Base-by-base conservation (phyloP, 2,113 vertebrate genomes). In the Megaptera novaeangliae region DNA sequence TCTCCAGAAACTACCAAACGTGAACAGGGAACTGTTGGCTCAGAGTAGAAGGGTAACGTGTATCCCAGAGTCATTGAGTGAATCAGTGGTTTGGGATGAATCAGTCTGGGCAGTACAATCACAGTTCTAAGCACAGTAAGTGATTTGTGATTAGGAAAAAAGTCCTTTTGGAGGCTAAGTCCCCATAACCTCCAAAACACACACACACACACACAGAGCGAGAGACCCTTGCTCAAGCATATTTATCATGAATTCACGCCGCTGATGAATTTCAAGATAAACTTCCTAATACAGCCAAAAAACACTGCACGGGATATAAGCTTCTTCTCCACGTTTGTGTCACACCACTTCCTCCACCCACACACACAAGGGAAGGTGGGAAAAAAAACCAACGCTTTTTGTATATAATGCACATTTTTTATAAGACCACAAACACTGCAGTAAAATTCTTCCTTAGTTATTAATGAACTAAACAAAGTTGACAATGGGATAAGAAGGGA, bases 31-130 rank as follows among this genome's bases (percentile, higher is more conserved):
- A 66, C 17, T 13, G 71, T 94, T 96, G 94, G 36, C 72, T 98
- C 92, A 91, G 74, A 74, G 39, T 84, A 21, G 0, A n/a, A 96
- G 13, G 57, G 39, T 41, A 72, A 96, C 8, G n/a, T 96, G 97
- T 95, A 96, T 92, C 69, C 78, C 77, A 77, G n/a, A 86, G 94
- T 88, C 92, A 85, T 0, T 81, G 72, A 97, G 63, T 95, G 72
- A 94, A 97, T 55, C 94, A 95, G 52, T 89, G 95, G n/a, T 96
- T 98, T 98, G 83, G 41, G 85, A 95, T 59, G 96, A 87, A 96
- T 97, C 92, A 78, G 18, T 93, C 66, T 91, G 39, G 88, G 57
- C 36, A 93, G 85, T 78, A 4, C 1, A 0, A 92, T 93, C 89
- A 49, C 82, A 96, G 86, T 94, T 98, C 84, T 92, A 94, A 98